Evolutionary conservation across 2,797 vertebrate genomes (phyloP).

Genomic region (Rhadinocentrus ornatus): DNA sequence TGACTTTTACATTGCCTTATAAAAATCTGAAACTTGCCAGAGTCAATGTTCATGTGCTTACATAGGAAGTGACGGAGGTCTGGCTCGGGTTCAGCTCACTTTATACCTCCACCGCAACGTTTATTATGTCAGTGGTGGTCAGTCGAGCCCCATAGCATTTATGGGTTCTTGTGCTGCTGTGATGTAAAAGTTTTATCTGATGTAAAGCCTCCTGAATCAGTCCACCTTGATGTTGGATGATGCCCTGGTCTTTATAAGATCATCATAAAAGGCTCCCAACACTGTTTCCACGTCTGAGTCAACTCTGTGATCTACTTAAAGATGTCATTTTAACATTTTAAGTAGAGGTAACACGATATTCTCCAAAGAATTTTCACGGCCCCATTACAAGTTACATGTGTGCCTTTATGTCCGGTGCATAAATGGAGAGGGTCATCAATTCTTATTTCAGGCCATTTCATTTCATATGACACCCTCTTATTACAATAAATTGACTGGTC

Average conservation of each 20-base stretch:
- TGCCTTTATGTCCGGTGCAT: slow-evolving; percentile 50
- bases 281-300: slow-evolving; percentile 59
- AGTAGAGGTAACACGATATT: slow-evolving; percentile 71
- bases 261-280: slow-evolving; percentile 61
- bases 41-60: slow-evolving; percentile 8
- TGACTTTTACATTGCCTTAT: slow-evolving; percentile 51
- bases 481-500: slow-evolving; percentile 71
- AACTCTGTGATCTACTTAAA: slow-evolving; percentile 54
- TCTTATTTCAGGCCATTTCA: slow-evolving; percentile 76
- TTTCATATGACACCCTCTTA: slow-evolving; percentile 69
- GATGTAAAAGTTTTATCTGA: slow-evolving; percentile 9
- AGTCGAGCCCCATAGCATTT: slow-evolving; percentile 15
- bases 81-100: slow-evolving; percentile 41
- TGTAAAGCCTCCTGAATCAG: background rate
- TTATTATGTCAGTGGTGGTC: slow-evolving; percentile 54
- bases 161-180: slow-evolving; percentile 17
- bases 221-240: slow-evolving; percentile 14
- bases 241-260: slow-evolving; percentile 47
- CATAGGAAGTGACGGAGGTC: slow-evolving; percentile 49
- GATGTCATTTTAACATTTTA: slow-evolving; percentile 66
- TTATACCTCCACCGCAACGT: slow-evolving; percentile 48
- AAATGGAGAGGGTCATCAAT: slow-evolving; percentile 69
- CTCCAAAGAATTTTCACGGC: slow-evolving; percentile 66
- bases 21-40: slow-evolving; percentile 49
- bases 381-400: slow-evolving; percentile 32